Evolutionary conservation across 92 coral and sea anemone species (phyloP).

Genomic region (Phenganax subtilis): DNA sequence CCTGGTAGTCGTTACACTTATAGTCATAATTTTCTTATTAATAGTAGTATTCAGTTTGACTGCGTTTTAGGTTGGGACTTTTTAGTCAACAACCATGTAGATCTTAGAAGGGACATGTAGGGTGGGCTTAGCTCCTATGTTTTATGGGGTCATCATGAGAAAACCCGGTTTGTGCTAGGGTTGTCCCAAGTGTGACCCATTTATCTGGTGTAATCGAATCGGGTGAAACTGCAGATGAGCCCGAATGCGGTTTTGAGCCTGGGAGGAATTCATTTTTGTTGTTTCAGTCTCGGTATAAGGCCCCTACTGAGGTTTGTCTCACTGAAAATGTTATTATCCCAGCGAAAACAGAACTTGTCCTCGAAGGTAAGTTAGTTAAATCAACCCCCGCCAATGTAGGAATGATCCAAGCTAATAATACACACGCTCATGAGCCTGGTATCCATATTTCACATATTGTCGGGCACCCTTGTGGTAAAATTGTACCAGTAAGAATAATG

Average conservation of each 20-base stretch:
- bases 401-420: slow-evolving; percentile 19
- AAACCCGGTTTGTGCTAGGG: slow-evolving; percentile 15
- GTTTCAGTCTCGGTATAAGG: slow-evolving; percentile 20
- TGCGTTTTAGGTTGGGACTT: slow-evolving; percentile 22
- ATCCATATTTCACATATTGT: not conserved
- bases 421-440: not conserved
- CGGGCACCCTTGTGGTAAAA: not conserved
- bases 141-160: slow-evolving; percentile 28
- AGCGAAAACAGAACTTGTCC: slow-evolving; percentile 36
- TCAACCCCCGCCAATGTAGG: slow-evolving; percentile 34
- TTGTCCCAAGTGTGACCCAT: not conserved
- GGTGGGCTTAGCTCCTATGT: not conserved
- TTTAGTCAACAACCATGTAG: too few relatives aligned
- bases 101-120: too few relatives aligned
- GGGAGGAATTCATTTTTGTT: slow-evolving; percentile 13
- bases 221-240: not conserved
- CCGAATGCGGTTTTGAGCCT: not conserved
- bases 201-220: slow-evolving; percentile 42
- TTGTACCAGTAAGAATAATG: slow-evolving; percentile 8
- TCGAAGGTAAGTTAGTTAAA: slow-evolving; percentile 31
- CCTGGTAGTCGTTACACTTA: slow-evolving; percentile 33
- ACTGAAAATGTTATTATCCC: slow-evolving; percentile 25
- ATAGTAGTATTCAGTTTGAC: slow-evolving; percentile 27
- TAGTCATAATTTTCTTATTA: slow-evolving; percentile 36
- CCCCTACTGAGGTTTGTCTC: slow-evolving; percentile 21